These are phyloP conservation scores for Ceyx cyanopectus DNA, from an alignment of 2,113 vertebrate species.

Conservation along the genomic window DNA sequence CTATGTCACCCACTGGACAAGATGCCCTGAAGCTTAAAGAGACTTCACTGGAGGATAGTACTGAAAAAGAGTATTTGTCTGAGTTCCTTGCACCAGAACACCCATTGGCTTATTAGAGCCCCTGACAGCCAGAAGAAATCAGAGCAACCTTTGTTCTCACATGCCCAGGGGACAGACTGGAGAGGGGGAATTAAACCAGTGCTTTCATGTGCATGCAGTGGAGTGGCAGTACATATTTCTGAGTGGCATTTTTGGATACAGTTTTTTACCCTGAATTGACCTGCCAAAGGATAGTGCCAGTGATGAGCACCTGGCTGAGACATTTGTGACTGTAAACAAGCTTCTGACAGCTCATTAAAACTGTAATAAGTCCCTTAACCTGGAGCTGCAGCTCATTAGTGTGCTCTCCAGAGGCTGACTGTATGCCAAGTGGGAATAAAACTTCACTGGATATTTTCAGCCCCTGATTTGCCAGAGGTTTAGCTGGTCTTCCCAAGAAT, in stretches of 20 bases:
- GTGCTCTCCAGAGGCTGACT: conserved; percentile 15
- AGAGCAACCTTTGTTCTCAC: neutral
- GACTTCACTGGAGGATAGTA: neutral
- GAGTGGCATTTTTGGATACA: neutral
- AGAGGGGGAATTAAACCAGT: neutral
- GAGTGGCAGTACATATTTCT: neutral
- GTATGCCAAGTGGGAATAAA: neutral
- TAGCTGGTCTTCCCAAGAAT: conserved; percentile 29
- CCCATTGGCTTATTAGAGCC: neutral
- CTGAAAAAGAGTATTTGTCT: neutral
- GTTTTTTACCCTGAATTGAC: neutral
- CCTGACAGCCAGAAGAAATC: neutral
- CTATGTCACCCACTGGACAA: neutral
- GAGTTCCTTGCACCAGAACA: neutral
- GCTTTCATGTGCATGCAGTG: neutral
- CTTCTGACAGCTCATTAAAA: conserved; percentile 48
- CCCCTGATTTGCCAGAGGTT: conserved; percentile 2
- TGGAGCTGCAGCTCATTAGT: conserved; percentile 40
- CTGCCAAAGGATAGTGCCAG: neutral
- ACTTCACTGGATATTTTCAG: conserved; percentile 13
- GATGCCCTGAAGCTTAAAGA: neutral
- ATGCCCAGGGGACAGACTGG: neutral
- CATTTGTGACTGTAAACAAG: conserved; percentile 40
- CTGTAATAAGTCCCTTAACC: neutral
- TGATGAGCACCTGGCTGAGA: conserved; percentile 27